Percentiles rank a stretch among this genome's conserved stretches.
phyloP scores from a whole-genome alignment of 2,113 vertebrate species.

The Boulengeromyrus knoepffleri region DNA sequence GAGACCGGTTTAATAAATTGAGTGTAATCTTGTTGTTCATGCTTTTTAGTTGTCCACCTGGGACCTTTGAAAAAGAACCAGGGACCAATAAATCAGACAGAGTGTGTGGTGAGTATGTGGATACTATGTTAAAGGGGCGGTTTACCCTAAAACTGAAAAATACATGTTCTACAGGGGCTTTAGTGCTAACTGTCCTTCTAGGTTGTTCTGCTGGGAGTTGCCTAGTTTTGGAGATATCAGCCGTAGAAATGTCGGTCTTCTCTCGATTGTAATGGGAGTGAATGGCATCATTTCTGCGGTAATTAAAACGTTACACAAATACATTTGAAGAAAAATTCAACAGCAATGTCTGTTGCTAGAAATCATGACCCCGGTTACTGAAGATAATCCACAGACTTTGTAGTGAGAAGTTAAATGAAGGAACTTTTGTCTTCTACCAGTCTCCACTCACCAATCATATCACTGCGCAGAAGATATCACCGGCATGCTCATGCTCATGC shows the following conservation, averaged over 20 bases:
- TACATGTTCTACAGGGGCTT: not conserved
- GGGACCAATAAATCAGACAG: constrained; percentile 41
- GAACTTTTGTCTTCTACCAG: not conserved
- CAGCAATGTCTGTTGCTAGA: no score
- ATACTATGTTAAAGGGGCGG: not conserved
- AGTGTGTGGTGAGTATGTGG: constrained; percentile 49
- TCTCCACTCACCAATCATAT: not conserved
- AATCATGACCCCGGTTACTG: not conserved
- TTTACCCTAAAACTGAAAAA: not conserved
- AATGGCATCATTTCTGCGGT: not conserved
- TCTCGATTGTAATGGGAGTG: not conserved
- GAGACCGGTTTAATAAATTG: not conserved
- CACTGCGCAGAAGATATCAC: no score
- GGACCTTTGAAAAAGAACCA: rapidly evolving
- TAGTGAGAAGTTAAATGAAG: not conserved
- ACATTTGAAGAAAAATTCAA: not conserved
- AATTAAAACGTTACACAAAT: not conserved
- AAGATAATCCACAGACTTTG: not conserved
- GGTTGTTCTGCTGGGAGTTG: no score
- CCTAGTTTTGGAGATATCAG: not conserved
- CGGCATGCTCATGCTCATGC: no score
- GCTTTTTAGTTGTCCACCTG: constrained; percentile 38
- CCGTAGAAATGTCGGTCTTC: not conserved
- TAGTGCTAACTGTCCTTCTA: not conserved
- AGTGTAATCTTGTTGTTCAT: not conserved